Conservation (phyloP, 2,888 invertebrate species). For the Conistra vaccinii region DNA sequence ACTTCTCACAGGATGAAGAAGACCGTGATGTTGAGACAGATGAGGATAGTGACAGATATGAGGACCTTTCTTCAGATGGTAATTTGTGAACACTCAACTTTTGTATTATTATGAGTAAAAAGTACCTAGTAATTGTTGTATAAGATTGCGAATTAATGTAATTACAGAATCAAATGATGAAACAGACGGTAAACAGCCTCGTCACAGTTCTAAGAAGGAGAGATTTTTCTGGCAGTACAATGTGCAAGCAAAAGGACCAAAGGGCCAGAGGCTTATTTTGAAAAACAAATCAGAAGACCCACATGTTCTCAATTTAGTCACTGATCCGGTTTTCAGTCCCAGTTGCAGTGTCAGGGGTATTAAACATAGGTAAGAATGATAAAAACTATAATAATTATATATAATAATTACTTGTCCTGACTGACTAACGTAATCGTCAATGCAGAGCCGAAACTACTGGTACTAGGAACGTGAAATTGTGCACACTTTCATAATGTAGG, state of each 20-base stretch:
- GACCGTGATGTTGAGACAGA: slow-evolving; percentile 94
- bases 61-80: slow-evolving; percentile 96
- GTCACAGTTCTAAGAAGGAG: slow-evolving; percentile 92
- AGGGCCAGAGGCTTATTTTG: slow-evolving; percentile 96
- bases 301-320: slow-evolving; percentile 96
- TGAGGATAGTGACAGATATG: slow-evolving; percentile 96
- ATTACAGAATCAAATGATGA: slow-evolving; percentile 92
- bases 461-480: background rate
- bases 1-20: slow-evolving; percentile 96
- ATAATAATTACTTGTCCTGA: background rate
- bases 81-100: slow-evolving; percentile 29
- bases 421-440: too few species aligned
- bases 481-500: background rate
- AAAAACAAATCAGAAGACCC: slow-evolving; percentile 97
- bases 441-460: background rate
- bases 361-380: slow-evolving; percentile 93
- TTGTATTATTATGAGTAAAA: background rate
- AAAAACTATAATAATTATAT: background rate
- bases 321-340: slow-evolving; percentile 99
- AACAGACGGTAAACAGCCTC: slow-evolving; percentile 86
- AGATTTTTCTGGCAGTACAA: slow-evolving; percentile 99
- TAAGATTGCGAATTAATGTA: slow-evolving; percentile 23
- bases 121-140: background rate
- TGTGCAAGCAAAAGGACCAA: slow-evolving; percentile 99
- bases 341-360: slow-evolving; percentile 97